phyloP scores from a whole-genome alignment of 2,888 invertebrate species.

The Rhagophthalmus giganteus region DNA sequence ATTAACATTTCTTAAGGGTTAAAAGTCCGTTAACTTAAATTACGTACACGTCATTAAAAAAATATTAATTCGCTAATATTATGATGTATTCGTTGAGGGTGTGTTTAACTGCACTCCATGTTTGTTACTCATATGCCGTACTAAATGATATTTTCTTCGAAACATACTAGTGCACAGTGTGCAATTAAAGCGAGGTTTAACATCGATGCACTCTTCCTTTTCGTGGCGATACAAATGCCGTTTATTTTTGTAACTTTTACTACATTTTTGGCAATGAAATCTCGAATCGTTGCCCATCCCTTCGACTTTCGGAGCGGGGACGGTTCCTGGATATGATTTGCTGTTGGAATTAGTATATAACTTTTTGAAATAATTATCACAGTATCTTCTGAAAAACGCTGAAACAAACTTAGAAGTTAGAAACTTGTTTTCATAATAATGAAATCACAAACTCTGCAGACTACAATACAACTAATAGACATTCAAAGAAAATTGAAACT shows the following conservation, averaged over 20 bases:
- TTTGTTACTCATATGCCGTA: conserved; percentile 56
- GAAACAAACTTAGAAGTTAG: conserved; percentile 22
- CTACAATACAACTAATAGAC: no score
- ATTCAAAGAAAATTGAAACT: no score
- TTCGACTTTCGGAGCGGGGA: background rate
- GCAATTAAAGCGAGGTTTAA: conserved; percentile 59
- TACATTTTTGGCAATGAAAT: conserved; percentile 61
- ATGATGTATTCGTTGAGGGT: no score
- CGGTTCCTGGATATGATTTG: no score
- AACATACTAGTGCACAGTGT: conserved; percentile 57
- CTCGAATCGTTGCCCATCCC: conserved; percentile 42
- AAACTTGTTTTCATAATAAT: no score
- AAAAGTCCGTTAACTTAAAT: no score
- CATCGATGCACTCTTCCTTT: conserved; percentile 57
- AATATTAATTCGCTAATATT: no score
- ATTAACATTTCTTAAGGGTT: no score
- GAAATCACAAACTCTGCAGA: no score
- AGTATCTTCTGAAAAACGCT: conserved; percentile 18
- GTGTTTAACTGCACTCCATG: no score
- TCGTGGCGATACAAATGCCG: conserved; percentile 59
- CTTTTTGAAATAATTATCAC: conserved; percentile 3
- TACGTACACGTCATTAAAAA: no score
- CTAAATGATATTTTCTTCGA: conserved; percentile 59
- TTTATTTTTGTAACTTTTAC: conserved; percentile 63
- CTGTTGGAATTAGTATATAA: no score